Base-by-base conservation (phyloP, 2,888 invertebrate genomes). In the Teinopalpus imperialis region DNA sequence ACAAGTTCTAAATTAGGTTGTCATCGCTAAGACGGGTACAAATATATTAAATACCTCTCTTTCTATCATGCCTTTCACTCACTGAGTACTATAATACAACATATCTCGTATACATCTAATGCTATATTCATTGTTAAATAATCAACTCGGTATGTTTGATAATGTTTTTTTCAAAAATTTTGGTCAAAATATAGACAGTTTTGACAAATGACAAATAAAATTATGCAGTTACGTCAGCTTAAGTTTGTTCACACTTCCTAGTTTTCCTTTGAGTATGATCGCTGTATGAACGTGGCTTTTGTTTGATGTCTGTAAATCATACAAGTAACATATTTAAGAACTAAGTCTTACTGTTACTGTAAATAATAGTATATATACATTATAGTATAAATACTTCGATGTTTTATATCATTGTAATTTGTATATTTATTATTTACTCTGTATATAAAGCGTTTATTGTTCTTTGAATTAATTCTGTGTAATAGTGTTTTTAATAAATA, bases 401-500 rank as follows among this genome's bases (percentile, higher is more conserved):
- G 44, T 54, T 53, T 48, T 58, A 42, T 49, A 45, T 21, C 3
- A 50, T 50, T 43, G 46, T 48, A 53, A 49, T 59, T 54, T 57
- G 55, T 57, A 58, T 52, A 59, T 51, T 55, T 52, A 52, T 48
- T 54, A 51, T 29, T 45, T 23, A 44, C 30, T 45, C 13, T 52
- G 52, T 56, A 52, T 43, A 51, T 48, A 43, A 41, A 48, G 49
- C 45, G 48, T 59, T 53, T 57, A 52, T 54, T 63, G 62, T 67
- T 56, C 27, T 40, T 69, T 63, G 69, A 50, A 62, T 66, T 68
- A 69, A 69, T 59, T 68, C 61, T 70, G 68, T 78, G 74, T 76
- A 66, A 66, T 76, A 76, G 78, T 61, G 56, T 78, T 77, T 77
- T 49, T 69, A 79, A 75, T 79, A 79, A 80, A 81, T 46, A 31